Evolutionary conservation across 2,888 invertebrate genomes (phyloP).

Genomic region (Aphidius colemani): DNA sequence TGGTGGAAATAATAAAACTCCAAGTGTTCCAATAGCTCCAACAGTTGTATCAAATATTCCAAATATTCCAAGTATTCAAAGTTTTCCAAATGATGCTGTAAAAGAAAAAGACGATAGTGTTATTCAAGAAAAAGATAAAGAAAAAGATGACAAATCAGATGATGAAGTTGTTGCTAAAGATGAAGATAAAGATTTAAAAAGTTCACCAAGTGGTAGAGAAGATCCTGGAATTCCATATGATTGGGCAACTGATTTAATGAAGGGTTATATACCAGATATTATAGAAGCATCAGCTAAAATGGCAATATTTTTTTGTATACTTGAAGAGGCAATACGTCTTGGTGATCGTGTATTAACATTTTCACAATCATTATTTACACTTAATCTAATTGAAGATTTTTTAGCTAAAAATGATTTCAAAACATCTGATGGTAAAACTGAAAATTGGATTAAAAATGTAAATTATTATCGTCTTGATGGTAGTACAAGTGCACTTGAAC

Average conservation of each 20-base stretch:
- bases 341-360: conserved; percentile 94
- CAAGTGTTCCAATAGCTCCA: conserved; percentile 33
- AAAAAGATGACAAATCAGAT: conserved; percentile 59
- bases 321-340: conserved; percentile 83
- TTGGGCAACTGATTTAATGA: conserved; percentile 83
- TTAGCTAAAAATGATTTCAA: conserved; percentile 72
- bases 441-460: conserved; percentile 82
- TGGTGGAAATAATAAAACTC: conserved; percentile 42
- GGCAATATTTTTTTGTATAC: conserved; percentile 88
- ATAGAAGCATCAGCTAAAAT: conserved; percentile 95
- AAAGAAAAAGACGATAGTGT: no score
- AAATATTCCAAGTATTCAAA: conserved; percentile 58
- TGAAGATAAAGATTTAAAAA: conserved; percentile 65
- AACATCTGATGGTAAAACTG: conserved; percentile 66
- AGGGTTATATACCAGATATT: conserved; percentile 84
- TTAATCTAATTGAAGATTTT: conserved; percentile 94
- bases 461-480: conserved; percentile 95
- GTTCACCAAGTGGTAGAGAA: conserved; percentile 65
- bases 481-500: conserved; percentile 89
- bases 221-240: conserved; percentile 86
- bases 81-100: no score
- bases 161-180: conserved; percentile 60
- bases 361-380: conserved; percentile 93
- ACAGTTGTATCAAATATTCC: background rate
- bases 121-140: conserved; percentile 58